phyloP scores from a whole-genome alignment of 2,888 invertebrate species.

The Chrysotoxum bicinctum region DNA sequence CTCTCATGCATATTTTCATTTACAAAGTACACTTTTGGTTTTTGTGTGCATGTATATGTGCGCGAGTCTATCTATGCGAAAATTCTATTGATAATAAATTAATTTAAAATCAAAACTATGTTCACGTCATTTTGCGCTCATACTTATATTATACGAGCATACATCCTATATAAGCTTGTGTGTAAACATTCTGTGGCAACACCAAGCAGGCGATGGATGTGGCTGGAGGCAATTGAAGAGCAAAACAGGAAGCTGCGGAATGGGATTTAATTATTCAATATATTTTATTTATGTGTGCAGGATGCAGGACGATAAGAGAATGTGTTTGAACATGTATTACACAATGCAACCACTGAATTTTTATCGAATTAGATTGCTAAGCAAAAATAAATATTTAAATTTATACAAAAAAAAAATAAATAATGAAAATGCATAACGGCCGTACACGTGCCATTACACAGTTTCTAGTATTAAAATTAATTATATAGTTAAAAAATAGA shows the following conservation, averaged over 20 bases:
- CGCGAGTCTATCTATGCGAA: not conserved
- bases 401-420: not conserved
- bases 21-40: not conserved
- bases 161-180: not conserved
- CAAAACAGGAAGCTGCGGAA: slow-evolving; percentile 1
- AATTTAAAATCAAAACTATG: slow-evolving; percentile 60
- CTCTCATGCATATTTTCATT: not conserved
- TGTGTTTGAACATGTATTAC: not conserved
- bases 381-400: slow-evolving; percentile 22
- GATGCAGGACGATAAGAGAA: slow-evolving; percentile 5
- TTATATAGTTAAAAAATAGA: not conserved
- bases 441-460: not conserved
- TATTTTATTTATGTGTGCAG: slow-evolving; percentile 1
- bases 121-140: not conserved
- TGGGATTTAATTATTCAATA: slow-evolving; percentile 17
- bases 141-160: not conserved
- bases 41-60: not conserved
- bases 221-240: not conserved
- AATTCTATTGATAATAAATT: slow-evolving; percentile 41
- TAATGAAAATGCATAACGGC: slow-evolving; percentile 9
- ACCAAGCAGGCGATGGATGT: not conserved
- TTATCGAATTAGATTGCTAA: slow-evolving; percentile 32
- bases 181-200: slow-evolving; percentile 10
- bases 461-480: not conserved
- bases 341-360: slow-evolving; percentile 19